These are phyloP conservation scores for Masticophis lateralis DNA, from an alignment of 2,797 vertebrate species.

Conservation along the genomic window DNA sequence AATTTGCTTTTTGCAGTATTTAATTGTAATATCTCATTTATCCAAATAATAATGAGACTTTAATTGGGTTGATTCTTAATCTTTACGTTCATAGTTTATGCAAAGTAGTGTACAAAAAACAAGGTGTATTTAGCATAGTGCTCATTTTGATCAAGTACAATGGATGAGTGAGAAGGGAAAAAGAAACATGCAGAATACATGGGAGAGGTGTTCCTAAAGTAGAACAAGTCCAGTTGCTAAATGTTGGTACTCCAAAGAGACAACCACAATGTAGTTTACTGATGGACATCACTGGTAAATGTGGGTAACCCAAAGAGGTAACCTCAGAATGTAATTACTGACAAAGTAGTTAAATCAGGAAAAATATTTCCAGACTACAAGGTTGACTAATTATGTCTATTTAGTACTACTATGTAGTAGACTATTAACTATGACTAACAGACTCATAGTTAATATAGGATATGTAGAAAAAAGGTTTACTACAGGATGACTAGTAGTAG, in stretches of 20 bases:
- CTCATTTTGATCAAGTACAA: neutral
- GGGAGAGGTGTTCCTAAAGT: neutral
- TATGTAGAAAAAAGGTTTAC: neutral
- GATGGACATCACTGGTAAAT: neutral
- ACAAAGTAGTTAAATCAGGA: neutral
- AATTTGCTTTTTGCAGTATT: neutral
- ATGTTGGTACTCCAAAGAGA: neutral
- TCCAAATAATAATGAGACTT: neutral
- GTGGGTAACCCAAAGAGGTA: neutral
- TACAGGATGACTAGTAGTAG: neutral
- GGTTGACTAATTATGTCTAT: neutral
- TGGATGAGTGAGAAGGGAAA: neutral
- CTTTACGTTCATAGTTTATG: neutral
- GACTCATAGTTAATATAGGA: neutral
- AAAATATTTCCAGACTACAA: neutral
- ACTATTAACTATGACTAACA: neutral
- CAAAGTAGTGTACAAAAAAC: neutral
- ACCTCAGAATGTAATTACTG: neutral
- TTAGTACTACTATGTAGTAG: neutral
- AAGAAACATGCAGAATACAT: neutral
- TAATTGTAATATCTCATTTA: neutral
- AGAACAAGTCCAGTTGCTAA: neutral
- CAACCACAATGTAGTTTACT: neutral
- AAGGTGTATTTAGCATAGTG: neutral
- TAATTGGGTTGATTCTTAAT: neutral